These are phyloP conservation scores for Epinephelus moara DNA, from an alignment of 2,113 vertebrate species.

Conservation along the genomic window DNA sequence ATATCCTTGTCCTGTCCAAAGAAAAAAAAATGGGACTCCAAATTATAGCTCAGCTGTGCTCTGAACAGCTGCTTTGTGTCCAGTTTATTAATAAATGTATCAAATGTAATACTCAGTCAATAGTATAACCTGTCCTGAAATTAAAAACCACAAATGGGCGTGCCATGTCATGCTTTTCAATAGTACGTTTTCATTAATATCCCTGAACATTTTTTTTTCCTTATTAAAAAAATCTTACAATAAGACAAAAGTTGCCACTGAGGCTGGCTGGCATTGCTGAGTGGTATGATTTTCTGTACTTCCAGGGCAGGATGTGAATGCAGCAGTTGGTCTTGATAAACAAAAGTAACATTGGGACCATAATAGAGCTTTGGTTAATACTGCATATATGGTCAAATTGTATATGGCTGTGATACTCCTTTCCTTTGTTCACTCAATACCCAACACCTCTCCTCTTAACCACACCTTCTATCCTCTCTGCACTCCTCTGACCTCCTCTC, in stretches of 20 bases:
- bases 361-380: background rate
- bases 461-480: background rate
- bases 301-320: slow-evolving; percentile 35
- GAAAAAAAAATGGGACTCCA: background rate
- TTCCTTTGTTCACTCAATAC: slow-evolving; percentile 11
- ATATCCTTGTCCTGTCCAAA: background rate
- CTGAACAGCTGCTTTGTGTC: background rate
- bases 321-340: slow-evolving; percentile 19
- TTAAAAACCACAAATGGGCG: background rate
- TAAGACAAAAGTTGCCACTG: background rate
- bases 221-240: background rate
- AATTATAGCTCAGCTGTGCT: background rate
- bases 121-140: background rate
- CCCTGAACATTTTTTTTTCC: background rate
- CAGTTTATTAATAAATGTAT: background rate
- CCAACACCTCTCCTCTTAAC: background rate
- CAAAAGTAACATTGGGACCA: slow-evolving; percentile 3
- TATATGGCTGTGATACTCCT: slow-evolving; percentile 58
- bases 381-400: slow-evolving; percentile 24
- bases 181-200: background rate
- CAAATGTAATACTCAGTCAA: background rate
- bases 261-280: background rate
- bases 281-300: background rate
- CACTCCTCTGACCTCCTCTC: background rate
- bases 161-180: background rate